Base-by-base conservation (phyloP, 2,113 vertebrate genomes). In the Oplegnathus fasciatus region DNA sequence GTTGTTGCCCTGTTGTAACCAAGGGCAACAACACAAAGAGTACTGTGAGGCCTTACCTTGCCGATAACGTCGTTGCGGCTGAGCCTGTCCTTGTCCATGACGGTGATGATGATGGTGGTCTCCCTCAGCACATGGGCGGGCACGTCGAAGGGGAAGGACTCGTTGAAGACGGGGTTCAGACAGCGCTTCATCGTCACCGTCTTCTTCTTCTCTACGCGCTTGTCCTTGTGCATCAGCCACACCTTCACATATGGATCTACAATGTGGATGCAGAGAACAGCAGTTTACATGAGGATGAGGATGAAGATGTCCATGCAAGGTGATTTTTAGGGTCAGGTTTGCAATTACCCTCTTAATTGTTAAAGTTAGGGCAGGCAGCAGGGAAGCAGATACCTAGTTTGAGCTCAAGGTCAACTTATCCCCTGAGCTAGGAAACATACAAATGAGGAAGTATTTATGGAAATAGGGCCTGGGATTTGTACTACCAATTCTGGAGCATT, bases 201-300 rank as follows among this genome's bases (percentile, higher is more conserved):
- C 96, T 99, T 99, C 94, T 99, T 99, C 95, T 99, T 99, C 93
- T 99, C 98, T 52, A 99, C 97, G 18, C 98, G 95, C 92, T 98
- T 99, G 95, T 99, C 98, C 93, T 99, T 99, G 94, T 99, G 97
- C 98, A 99, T 99, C 90, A 99, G 96, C 98, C 98, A 99, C 92
- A 99, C 97, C 93, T 99, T 99, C 89, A 99, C 98, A 0, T 99
- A 99, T 69, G 98, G 98, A 89, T 99, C 98, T 99, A 90, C 48
- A 80, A 22, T 7, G 15, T 60, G 82, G 74, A 88, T 22, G n/a
- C 44, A 82, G 13, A 46, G 52, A 67, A 60, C 75, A 40, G 80
- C 24, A 22, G 69, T 87, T 92, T 87, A 69, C 70, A 78, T 54
- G n/a, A 65, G 64, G 37, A n/a, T 42, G 9, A 64, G 52, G 34